These are phyloP conservation scores for Holothuria scabra DNA, from an alignment of 53 echinoderm and acorn worm genomes.

Conservation along the genomic window DNA sequence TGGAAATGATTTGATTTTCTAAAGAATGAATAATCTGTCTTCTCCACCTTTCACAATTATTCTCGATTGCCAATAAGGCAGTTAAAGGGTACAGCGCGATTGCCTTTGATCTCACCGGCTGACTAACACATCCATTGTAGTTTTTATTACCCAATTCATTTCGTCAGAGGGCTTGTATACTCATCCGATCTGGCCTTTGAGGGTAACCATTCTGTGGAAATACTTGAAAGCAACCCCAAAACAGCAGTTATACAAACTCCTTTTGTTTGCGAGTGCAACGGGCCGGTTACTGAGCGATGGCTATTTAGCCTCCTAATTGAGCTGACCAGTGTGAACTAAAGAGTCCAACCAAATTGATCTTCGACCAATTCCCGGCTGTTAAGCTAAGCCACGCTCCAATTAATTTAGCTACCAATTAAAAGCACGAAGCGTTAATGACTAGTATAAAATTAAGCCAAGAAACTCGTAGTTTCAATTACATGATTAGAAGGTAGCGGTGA, in stretches of 20 bases:
- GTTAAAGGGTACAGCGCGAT: not conserved
- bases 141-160: slow-evolving; percentile 50
- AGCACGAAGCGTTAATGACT: slow-evolving; percentile 51
- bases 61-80: slow-evolving; percentile 9
- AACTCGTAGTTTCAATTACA: slow-evolving; percentile 38
- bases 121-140: slow-evolving; percentile 40
- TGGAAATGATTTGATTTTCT: slow-evolving; percentile 14
- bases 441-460: slow-evolving; percentile 24
- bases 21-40: slow-evolving; percentile 17
- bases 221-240: slow-evolving; percentile 6
- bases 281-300: slow-evolving; percentile 8
- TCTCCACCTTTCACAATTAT: not conserved
- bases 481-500: slow-evolving; percentile 27
- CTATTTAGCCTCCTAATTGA: slow-evolving; percentile 42
- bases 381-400: slow-evolving; percentile 54
- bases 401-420: slow-evolving; percentile 52
- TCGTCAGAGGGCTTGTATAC: slow-evolving; percentile 1
- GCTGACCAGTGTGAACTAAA: slow-evolving; percentile 31
- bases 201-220: too few species aligned
- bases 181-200: slow-evolving; percentile 7
- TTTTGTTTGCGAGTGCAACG: slow-evolving; percentile 37
- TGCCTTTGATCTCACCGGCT: slow-evolving; percentile 40
- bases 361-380: not conserved
- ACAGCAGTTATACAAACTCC: slow-evolving; percentile 17
- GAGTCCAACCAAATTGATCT: slow-evolving; percentile 21